phyloP scores from a whole-genome alignment of 2,113 vertebrate genomes.

The Anarrhichthys ocellatus region DNA sequence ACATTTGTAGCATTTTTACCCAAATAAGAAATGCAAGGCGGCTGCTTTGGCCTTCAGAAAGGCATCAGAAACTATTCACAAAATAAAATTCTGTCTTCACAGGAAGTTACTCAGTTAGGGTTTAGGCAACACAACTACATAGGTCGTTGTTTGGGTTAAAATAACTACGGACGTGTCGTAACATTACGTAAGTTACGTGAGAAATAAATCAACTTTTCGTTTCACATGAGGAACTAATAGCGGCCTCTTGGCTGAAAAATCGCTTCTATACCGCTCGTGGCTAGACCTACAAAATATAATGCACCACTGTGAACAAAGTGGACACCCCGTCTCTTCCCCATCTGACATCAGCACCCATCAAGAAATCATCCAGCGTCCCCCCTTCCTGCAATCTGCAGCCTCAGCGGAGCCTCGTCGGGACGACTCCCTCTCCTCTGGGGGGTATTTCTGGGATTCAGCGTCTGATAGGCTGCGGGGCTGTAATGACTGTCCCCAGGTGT shows the following conservation, averaged over 20 bases:
- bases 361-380: conserved; percentile 6
- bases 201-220: too few relatives aligned
- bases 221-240: too few relatives aligned
- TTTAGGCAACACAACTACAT: too few relatives aligned
- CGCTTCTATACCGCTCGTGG: too few relatives aligned
- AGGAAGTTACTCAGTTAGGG: too few relatives aligned
- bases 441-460: conserved; percentile 36
- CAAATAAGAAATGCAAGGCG: background rate
- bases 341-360: conserved; percentile 17
- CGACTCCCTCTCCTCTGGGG: conserved; percentile 19
- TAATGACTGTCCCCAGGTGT: conserved; percentile 66
- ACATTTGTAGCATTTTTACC: background rate
- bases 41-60: background rate
- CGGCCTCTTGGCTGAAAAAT: too few relatives aligned
- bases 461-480: conserved; percentile 30
- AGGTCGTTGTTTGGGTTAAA: too few relatives aligned
- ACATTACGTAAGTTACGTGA: too few relatives aligned
- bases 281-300: too few relatives aligned
- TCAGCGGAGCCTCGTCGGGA: background rate
- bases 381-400: conserved; percentile 33
- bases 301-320: too few relatives aligned
- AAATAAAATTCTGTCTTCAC: too few relatives aligned
- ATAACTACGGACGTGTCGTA: too few relatives aligned
- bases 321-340: background rate
- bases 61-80: background rate